Conservation (phyloP, 2,113 vertebrate genomes). For the Gadus macrocephalus region DNA sequence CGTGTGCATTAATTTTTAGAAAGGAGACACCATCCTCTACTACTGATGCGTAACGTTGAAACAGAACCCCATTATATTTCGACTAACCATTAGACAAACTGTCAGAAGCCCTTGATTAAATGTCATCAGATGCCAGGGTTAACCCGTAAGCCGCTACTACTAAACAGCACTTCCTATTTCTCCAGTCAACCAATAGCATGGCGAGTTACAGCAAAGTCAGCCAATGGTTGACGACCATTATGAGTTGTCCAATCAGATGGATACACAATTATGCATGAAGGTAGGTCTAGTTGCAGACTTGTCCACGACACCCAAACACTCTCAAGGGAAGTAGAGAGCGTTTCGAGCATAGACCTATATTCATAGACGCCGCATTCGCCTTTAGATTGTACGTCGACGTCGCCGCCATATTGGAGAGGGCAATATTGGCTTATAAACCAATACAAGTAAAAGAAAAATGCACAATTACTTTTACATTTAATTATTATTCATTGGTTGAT, state of each 20-base stretch:
- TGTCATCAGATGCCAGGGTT: conserved; percentile 29
- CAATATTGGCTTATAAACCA: no score
- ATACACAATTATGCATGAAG: conserved; percentile 65
- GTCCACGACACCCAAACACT: conserved; percentile 58
- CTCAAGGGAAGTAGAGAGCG: not conserved
- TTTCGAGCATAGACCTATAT: no score
- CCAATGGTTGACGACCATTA: conserved; percentile 52
- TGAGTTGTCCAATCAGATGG: conserved; percentile 57
- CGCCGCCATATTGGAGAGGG: no score
- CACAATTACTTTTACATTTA: no score
- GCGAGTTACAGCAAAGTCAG: conserved; percentile 3
- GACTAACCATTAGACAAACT: not conserved
- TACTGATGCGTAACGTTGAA: not conserved
- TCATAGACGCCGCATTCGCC: no score
- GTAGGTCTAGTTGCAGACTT: conserved; percentile 18
- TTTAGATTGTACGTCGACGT: no score
- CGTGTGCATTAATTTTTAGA: no score
- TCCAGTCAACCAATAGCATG: conserved; percentile 53
- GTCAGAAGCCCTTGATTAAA: not conserved
- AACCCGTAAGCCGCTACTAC: conserved; percentile 44
- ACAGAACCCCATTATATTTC: not conserved
- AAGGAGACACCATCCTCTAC: no score
- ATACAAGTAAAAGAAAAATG: no score
- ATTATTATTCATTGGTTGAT: no score
- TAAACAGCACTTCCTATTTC: conserved; percentile 54